Evolutionary conservation across 1,140 invertebrate genomes (phyloP).

Genomic region (Marisa cornuarietis): DNA sequence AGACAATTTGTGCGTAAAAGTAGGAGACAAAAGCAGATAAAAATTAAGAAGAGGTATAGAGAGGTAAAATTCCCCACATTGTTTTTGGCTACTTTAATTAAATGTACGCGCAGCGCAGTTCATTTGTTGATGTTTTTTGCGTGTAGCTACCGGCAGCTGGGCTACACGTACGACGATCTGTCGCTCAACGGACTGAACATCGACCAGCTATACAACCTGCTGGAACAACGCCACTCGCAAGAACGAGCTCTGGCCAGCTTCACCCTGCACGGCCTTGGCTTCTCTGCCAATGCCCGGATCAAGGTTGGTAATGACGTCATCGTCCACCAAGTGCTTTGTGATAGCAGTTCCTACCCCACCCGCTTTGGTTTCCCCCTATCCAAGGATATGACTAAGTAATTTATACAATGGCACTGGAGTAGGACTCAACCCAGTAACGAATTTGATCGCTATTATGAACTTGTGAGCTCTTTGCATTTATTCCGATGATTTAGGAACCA

Average conservation of each 20-base stretch:
- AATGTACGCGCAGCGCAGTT: neutral
- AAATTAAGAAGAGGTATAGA: too few species aligned
- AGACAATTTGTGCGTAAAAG: too few species aligned
- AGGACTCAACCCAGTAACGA: too few species aligned
- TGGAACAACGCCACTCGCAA: conserved; percentile 16
- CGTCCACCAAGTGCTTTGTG: too few species aligned
- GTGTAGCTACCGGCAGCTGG: conserved; percentile 15
- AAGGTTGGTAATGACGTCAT: conserved; percentile 9
- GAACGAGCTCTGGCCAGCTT: conserved; percentile 26
- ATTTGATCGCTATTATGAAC: too few species aligned
- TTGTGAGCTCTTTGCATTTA: too few species aligned
- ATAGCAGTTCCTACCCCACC: too few species aligned
- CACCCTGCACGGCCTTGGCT: conserved; percentile 25
- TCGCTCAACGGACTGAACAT: conserved; percentile 27
- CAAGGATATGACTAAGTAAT: too few species aligned
- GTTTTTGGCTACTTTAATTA: neutral
- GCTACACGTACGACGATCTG: conserved; percentile 28
- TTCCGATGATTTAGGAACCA: too few species aligned
- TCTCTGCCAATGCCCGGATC: conserved; percentile 29
- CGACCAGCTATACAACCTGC: conserved; percentile 14
- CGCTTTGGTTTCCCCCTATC: neutral
- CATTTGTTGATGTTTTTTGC: neutral
- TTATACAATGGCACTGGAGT: too few species aligned
- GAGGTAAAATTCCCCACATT: neutral
- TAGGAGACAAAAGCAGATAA: too few species aligned